Percentiles rank a stretch among this genome's conserved stretches.
Conservation (phyloP, 1,140 invertebrate genomes). For the Caenorhabditis brenneri region DNA sequence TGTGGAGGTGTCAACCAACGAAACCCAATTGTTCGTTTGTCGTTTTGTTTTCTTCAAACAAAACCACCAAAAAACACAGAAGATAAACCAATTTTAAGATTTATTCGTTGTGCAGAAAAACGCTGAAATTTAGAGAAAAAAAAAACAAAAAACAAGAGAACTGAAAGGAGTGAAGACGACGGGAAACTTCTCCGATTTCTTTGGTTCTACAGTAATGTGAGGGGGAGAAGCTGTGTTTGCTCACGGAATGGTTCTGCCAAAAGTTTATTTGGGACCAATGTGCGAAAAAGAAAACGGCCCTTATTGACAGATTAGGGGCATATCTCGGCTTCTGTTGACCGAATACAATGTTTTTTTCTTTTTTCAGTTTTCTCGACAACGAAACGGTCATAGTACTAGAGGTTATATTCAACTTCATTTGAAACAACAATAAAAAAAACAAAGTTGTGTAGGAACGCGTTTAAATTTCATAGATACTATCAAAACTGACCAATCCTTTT, state of each 20-base stretch:
- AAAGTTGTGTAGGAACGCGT: no score
- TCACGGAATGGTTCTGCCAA: not conserved
- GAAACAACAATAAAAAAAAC: no score
- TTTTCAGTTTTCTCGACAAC: no score
- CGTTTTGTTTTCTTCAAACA: not conserved
- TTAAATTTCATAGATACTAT: no score
- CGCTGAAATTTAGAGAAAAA: not conserved
- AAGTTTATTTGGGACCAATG: conserved; percentile 34
- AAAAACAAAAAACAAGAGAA: not conserved
- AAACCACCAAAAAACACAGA: not conserved
- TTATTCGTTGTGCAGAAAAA: not conserved
- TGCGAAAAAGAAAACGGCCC: not conserved
- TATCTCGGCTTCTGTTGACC: conserved; percentile 2
- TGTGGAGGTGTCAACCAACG: conserved; percentile 2
- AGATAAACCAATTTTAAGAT: not conserved
- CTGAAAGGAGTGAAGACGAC: not conserved
- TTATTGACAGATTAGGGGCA: conserved; percentile 14
- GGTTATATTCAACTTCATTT: no score
- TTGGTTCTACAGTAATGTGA: not conserved
- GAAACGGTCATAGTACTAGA: no score
- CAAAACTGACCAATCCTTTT: no score
- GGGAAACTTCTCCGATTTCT: not conserved
- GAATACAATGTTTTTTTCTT: no score
- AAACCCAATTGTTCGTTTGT: not conserved
- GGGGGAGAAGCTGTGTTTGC: not conserved